Evolutionary conservation across 2,113 vertebrate species (phyloP).

Genomic region (Oophaga pumilio): DNA sequence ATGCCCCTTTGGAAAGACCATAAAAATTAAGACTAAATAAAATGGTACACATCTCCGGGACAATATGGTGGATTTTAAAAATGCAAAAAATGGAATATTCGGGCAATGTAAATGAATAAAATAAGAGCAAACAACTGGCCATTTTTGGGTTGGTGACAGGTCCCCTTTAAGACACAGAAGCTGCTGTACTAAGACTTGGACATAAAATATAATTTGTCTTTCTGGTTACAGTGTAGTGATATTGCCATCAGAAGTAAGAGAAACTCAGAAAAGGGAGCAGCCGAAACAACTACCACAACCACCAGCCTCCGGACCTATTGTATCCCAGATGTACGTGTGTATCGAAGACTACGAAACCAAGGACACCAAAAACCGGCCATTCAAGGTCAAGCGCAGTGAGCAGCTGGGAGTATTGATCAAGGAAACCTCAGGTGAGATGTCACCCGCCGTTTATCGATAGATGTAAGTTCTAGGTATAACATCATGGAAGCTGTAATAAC

Average conservation of each 20-base stretch:
- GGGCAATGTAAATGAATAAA: no score
- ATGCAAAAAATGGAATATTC: no score
- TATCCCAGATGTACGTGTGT: constrained; percentile 78
- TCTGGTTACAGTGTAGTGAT: constrained; percentile 77
- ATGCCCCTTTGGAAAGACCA: no score
- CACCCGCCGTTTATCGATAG: background rate
- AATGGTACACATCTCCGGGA: no score
- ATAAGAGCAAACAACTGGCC: no score
- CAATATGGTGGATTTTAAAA: no score
- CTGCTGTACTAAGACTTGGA: no score
- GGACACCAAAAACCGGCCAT: constrained; percentile 79
- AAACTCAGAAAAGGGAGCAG: constrained; percentile 16
- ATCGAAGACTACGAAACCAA: constrained; percentile 82
- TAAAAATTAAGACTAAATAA: no score
- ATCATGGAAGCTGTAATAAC: background rate
- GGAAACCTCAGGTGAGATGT: constrained; percentile 79
- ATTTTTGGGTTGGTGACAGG: no score
- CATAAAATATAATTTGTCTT: background rate
- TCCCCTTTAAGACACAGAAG: background rate
- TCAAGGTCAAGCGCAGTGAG: constrained; percentile 73
- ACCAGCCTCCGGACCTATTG: constrained; percentile 71
- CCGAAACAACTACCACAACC: background rate
- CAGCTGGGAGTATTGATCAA: constrained; percentile 84
- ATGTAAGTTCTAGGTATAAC: background rate
- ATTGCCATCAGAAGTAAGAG: constrained; percentile 71